These are phyloP conservation scores for Hippocampus abdominalis DNA, from an alignment of 2,113 vertebrate species.

Conservation along the genomic window DNA sequence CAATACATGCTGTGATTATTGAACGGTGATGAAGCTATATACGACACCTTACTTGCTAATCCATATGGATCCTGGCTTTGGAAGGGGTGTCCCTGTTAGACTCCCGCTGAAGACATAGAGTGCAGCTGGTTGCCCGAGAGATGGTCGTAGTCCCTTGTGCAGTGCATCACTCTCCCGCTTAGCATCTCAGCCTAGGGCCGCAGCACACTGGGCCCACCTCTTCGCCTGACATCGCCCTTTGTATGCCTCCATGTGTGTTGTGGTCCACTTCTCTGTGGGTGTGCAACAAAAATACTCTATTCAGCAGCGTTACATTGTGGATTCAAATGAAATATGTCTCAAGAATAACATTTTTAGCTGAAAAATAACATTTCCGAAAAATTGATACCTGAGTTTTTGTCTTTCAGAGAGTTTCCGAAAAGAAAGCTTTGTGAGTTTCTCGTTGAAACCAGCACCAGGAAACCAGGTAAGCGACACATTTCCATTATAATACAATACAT, in stretches of 20 bases:
- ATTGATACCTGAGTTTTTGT: slow-evolving; percentile 4
- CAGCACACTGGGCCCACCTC: neutral
- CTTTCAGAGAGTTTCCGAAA: slow-evolving; percentile 73
- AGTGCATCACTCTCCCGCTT: neutral
- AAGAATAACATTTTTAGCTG: neutral
- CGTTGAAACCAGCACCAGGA: slow-evolving; percentile 59
- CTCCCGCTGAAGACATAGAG: neutral
- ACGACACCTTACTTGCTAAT: neutral
- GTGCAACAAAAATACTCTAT: neutral
- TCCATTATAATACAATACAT: neutral
- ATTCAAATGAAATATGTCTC: neutral
- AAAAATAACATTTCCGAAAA: neutral
- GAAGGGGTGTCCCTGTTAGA: neutral
- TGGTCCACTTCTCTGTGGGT: neutral
- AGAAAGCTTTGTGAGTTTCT: slow-evolving; percentile 67
- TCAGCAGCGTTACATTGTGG: neutral
- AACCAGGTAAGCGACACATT: slow-evolving; percentile 63
- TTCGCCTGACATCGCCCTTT: neutral
- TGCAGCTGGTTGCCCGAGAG: neutral
- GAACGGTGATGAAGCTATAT: neutral
- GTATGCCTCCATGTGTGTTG: neutral
- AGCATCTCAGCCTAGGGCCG: neutral
- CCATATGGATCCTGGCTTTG: neutral
- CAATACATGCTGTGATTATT: neutral
- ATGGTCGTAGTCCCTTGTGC: neutral